Evolutionary conservation across 2,797 vertebrate species (phyloP), one percentile per base, ranked within the genome.

Genomic region (Orestias chungarensis): DNA sequence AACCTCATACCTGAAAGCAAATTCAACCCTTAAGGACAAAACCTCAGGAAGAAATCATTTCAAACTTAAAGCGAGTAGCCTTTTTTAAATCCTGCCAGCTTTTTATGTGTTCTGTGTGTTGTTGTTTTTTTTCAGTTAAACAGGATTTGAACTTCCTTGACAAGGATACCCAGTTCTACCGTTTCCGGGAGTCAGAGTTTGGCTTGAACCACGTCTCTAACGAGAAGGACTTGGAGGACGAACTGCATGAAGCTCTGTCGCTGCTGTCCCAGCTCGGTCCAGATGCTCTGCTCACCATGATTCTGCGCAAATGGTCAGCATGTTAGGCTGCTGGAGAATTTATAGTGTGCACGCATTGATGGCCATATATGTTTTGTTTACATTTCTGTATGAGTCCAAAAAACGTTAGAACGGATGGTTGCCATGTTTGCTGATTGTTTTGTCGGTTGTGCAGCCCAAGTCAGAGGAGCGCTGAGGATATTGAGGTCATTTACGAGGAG

Each of bases 401-500:
- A 29, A 35, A 59, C 33, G n/a, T n/a, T 23, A n/a, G 35, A 40
- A 62, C 23, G 25, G 11, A 2, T 7, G 25, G 59, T n/a, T 7
- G 54, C 9, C 0, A 8, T 57, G 23, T 35, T 40, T 23, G 27
- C 1, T 40, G 59, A 70, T 71, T 54, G 4, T 11, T n/a, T 29
- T 9, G 25, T 15, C 75, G 46, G 18, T 59, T 50, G 25, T 11
- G 1, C 73, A 99, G 97, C 68, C 97, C 97, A 0, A 95, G 92
- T 65, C 97, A 99, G 85, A 95, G 97, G 80, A 96, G 94, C 0
- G 91, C 95, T 0, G 97, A 98, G 25, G 97, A 99, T 83, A 92
- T 98, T 85, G 97, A 97, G 78, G 94, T 98, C 70, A 99, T 99
- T 78, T 99, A 97, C 0, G 97, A 99, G 91, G 97, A 99, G 88